A percentile compares a stretch with the other conserved stretches of the same genome.
Evolutionary conservation across 2,113 vertebrate genomes (phyloP).

Genomic region (Hemichromis elongatus): DNA sequence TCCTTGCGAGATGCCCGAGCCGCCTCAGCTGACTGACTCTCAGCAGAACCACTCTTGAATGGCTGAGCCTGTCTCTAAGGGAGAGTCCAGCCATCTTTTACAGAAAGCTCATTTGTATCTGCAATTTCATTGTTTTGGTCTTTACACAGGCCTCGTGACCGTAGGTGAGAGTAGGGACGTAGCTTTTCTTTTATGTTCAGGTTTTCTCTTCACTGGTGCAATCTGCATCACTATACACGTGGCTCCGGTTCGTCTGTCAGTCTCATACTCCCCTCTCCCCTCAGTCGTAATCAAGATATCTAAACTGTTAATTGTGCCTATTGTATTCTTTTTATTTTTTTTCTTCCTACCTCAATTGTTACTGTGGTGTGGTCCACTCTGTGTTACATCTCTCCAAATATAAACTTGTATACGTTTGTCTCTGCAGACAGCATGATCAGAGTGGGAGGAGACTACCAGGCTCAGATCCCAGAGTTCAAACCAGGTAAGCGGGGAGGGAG

Average conservation of each 20-base stretch:
- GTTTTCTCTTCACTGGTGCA: neutral
- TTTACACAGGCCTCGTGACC: neutral
- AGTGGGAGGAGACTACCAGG: slow-evolving; percentile 90
- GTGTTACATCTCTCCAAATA: neutral
- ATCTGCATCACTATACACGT: neutral
- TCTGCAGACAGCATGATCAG: slow-evolving; percentile 90
- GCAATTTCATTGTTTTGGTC: neutral
- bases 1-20: neutral
- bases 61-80: neutral
- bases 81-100: neutral
- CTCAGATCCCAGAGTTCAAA: slow-evolving; percentile 89
- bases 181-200: neutral
- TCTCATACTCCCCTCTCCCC: neutral
- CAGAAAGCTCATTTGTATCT: fast-evolving
- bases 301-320: neutral
- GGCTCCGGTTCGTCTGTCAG: neutral
- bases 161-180: neutral
- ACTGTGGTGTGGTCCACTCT: neutral
- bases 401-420: neutral
- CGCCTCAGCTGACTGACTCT: too few species aligned
- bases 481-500: slow-evolving; percentile 74
- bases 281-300: neutral
- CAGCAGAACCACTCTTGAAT: neutral
- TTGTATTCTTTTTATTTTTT: neutral
- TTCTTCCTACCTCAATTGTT: neutral